These are phyloP conservation scores for Myotis brandtii DNA, from an alignment of 2,113 vertebrate genomes.

Conservation along the genomic window DNA sequence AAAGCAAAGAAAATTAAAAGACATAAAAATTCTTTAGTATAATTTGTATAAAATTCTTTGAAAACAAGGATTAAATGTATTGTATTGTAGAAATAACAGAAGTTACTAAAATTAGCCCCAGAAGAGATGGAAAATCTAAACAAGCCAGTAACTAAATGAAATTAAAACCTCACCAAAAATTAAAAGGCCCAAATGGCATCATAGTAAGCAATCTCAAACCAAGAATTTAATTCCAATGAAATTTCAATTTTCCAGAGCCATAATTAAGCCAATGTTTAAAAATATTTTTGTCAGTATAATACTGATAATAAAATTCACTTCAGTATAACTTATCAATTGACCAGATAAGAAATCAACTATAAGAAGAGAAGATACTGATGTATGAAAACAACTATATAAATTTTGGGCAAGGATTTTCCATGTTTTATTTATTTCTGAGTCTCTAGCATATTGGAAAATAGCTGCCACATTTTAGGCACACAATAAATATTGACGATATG, in stretches of 20 bases:
- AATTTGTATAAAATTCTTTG: not conserved
- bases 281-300: not conserved
- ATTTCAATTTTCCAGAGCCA: not conserved
- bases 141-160: not conserved
- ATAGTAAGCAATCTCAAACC: not conserved
- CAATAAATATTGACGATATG: not conserved
- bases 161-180: not conserved
- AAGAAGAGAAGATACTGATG: not conserved
- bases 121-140: constrained; percentile 10
- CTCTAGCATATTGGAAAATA: not conserved
- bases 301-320: not conserved
- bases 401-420: not conserved
- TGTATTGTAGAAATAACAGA: not conserved
- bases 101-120: not conserved
- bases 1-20: not conserved
- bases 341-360: not conserved
- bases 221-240: constrained; percentile 11
- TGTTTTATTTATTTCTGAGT: constrained; percentile 18
- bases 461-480: not conserved
- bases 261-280: constrained; percentile 32
- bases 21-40: not conserved
- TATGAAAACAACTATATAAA: constrained; percentile 20
- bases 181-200: not conserved
- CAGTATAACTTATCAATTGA: not conserved
- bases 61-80: not conserved